Evolutionary conservation across 2,888 invertebrate genomes (phyloP).

Genomic region (Crepidodera aurea): DNA sequence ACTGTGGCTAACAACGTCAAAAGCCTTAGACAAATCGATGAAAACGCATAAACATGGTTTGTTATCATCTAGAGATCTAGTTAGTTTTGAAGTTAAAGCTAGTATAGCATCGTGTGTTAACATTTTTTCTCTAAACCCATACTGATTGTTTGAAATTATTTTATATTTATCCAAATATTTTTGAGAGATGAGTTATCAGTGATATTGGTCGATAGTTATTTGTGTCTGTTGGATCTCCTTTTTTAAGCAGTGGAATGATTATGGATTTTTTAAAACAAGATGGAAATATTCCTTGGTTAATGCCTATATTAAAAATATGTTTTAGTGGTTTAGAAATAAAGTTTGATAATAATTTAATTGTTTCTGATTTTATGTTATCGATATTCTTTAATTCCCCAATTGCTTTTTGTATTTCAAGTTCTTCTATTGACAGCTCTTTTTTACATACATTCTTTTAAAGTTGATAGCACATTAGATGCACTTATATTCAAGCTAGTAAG

Average conservation of each 20-base stretch:
- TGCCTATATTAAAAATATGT: background rate
- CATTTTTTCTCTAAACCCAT: conserved; percentile 3
- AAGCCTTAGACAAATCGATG: conserved; percentile 16
- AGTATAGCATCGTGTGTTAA: conserved; percentile 4
- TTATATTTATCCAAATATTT: background rate
- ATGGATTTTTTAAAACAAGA: background rate
- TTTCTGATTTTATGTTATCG: background rate
- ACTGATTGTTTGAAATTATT: conserved; percentile 4
- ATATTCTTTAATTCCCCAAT: no score
- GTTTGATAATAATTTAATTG: background rate
- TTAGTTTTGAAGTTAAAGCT: conserved; percentile 9
- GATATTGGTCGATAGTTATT: conserved; percentile 12
- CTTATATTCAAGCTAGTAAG: no score
- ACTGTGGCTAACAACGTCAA: conserved; percentile 10
- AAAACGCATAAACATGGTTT: conserved; percentile 9
- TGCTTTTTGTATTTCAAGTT: no score
- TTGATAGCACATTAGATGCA: no score
- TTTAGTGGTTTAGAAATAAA: background rate
- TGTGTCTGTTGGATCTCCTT: background rate
- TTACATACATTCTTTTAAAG: no score
- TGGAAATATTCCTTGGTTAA: background rate
- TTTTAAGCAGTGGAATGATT: background rate
- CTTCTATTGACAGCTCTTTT: no score
- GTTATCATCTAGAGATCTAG: conserved; percentile 1
- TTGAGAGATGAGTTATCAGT: conserved; percentile 4